Conservation (phyloP, 2,888 invertebrate species). For the Oxyteleia sp. region DNA sequence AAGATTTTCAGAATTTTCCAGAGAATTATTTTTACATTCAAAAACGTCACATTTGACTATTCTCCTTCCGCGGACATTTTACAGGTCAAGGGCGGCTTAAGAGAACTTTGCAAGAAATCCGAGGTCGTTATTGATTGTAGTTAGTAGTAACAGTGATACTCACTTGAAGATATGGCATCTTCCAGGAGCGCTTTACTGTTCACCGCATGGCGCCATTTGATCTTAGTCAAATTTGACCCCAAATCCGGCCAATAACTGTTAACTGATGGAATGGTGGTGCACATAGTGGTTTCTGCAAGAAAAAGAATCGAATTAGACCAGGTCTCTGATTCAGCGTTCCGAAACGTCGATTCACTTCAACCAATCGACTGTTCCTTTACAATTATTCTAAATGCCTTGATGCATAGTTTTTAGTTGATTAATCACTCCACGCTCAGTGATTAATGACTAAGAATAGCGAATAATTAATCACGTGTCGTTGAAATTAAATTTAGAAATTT, state of each 20-base stretch:
- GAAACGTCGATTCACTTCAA: no score
- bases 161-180: constrained; percentile 88
- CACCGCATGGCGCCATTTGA: constrained; percentile 96
- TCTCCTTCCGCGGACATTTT: constrained; percentile 55
- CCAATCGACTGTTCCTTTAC: no score
- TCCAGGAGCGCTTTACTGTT: constrained; percentile 91
- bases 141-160: constrained; percentile 57
- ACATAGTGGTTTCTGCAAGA: no score
- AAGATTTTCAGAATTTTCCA: no score
- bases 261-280: constrained; percentile 80
- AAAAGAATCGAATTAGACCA: no score
- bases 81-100: constrained; percentile 69
- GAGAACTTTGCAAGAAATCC: constrained; percentile 59
- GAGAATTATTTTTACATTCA: constrained; percentile 1
- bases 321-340: no score
- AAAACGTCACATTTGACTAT: constrained; percentile 4
- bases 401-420: constrained; percentile 11
- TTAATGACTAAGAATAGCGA: constrained; percentile 1
- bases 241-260: constrained; percentile 88
- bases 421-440: constrained; percentile 14
- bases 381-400: no score
- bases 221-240: constrained; percentile 90
- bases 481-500: constrained; percentile 43
- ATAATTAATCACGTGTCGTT: constrained; percentile 31
- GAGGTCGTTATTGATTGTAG: constrained; percentile 72